A percentile compares a stretch with the other conserved stretches of the same genome.
phyloP scores from a whole-genome alignment of 2,888 invertebrate species.

The Rhagium mordax region DNA sequence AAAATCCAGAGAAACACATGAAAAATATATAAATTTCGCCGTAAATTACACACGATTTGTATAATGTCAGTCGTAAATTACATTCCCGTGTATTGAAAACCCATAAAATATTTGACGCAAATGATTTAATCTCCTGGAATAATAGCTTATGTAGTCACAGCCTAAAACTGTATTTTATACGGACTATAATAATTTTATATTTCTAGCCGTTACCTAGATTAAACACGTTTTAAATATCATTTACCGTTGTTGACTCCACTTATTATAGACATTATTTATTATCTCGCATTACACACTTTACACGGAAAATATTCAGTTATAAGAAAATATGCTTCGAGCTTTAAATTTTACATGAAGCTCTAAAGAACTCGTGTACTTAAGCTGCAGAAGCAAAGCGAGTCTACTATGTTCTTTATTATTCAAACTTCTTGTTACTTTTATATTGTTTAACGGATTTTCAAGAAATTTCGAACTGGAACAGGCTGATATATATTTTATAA shows the following conservation, averaged over 20 bases:
- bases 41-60: slow-evolving; percentile 51
- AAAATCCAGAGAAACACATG: slow-evolving; percentile 33
- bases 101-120: slow-evolving; percentile 59
- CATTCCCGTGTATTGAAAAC: slow-evolving; percentile 55
- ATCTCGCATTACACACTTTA: background rate
- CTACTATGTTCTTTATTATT: too few relatives aligned
- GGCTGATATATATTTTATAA: too few relatives aligned
- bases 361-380: too few relatives aligned
- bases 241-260: background rate
- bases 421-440: too few relatives aligned
- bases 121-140: slow-evolving; percentile 58
- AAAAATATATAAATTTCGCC: slow-evolving; percentile 44
- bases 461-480: too few relatives aligned
- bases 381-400: too few relatives aligned
- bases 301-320: too few relatives aligned
- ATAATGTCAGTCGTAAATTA: slow-evolving; percentile 56
- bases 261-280: background rate
- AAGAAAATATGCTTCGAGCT: too few relatives aligned
- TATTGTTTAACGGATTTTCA: too few relatives aligned
- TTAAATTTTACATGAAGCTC: too few relatives aligned
- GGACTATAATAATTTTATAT: slow-evolving; percentile 25
- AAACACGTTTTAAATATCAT: background rate
- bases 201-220: background rate
- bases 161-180: slow-evolving; percentile 30
- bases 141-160: slow-evolving; percentile 42